phyloP scores from a whole-genome alignment of 1,140 invertebrate genomes.

The Pseudobourletiella spinata region DNA sequence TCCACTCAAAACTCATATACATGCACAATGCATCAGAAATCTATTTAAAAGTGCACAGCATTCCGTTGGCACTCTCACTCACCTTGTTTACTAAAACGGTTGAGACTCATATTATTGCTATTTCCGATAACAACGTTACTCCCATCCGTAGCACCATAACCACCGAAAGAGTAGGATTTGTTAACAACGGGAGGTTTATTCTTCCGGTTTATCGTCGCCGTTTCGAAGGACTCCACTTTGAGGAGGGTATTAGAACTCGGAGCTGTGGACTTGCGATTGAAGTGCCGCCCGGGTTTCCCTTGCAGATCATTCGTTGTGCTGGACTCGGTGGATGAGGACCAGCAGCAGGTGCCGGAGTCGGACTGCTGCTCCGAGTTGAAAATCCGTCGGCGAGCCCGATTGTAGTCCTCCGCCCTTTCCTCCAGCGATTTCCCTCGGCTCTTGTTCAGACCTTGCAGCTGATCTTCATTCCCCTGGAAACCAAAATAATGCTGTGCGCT shows the following conservation, averaged over 20 bases:
- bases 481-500: neutral
- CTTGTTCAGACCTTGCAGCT: conserved; percentile 49
- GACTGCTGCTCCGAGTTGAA: conserved; percentile 48
- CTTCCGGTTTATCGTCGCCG: conserved; percentile 10
- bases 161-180: conserved; percentile 65
- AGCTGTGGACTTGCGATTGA: conserved; percentile 1
- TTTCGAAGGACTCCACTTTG: conserved; percentile 50
- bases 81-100: conserved; percentile 64
- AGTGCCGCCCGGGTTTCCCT: neutral
- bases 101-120: conserved; percentile 46
- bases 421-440: conserved; percentile 45
- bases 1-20: no score
- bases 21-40: no score
- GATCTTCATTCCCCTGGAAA: conserved; percentile 7
- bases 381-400: conserved; percentile 67
- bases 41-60: no score
- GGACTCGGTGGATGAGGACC: conserved; percentile 4
- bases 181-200: conserved; percentile 6
- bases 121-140: conserved; percentile 44
- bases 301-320: conserved; percentile 12
- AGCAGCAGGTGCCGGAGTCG: neutral
- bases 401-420: conserved; percentile 79
- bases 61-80: no score
- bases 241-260: conserved; percentile 37
- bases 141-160: conserved; percentile 49